Conservation (phyloP, 2,888 invertebrate species). For the Drosophila parthenogenetica region DNA sequence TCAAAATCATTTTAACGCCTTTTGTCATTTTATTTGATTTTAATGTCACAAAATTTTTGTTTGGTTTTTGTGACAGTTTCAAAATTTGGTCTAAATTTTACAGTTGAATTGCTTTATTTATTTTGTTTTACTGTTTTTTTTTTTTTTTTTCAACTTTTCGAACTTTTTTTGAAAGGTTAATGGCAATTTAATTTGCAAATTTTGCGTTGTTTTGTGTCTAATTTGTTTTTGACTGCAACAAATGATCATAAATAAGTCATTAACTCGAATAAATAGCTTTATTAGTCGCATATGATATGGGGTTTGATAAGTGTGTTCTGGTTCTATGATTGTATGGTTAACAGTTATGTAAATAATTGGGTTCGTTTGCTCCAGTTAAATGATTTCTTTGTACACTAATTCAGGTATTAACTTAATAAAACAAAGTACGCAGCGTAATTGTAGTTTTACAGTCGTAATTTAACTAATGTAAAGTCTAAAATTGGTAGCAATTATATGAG, state of each 20-base stretch:
- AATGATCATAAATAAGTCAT: conserved; percentile 72
- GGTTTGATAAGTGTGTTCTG: conserved; percentile 24
- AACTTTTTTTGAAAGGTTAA: conserved; percentile 48
- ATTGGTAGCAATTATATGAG: too few relatives aligned
- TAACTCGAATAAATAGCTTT: conserved; percentile 73
- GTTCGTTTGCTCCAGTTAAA: conserved; percentile 19
- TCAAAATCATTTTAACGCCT: conserved; percentile 7
- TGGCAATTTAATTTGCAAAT: conserved; percentile 72
- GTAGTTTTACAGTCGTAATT: neutral
- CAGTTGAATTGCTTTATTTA: conserved; percentile 21
- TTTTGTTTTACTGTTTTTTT: conserved; percentile 8
- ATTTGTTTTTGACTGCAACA: conserved; percentile 47
- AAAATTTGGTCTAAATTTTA: conserved; percentile 13
- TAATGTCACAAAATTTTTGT: conserved; percentile 29
- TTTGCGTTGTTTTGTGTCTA: conserved; percentile 37
- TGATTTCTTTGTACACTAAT: neutral
- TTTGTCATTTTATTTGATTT: conserved; percentile 45
- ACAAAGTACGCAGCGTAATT: neutral
- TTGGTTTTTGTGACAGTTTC: conserved; percentile 7
- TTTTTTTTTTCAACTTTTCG: conserved; percentile 10
- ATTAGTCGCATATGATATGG: conserved; percentile 66
- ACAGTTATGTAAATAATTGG: conserved; percentile 28
- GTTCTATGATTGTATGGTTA: conserved; percentile 21
- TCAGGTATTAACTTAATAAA: neutral
- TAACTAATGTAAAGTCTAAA: neutral